Percentiles rank a stretch among this genome's conserved stretches.
Evolutionary conservation across 2,113 vertebrate genomes (phyloP).

Genomic region (Erythrocercus mccallii): DNA sequence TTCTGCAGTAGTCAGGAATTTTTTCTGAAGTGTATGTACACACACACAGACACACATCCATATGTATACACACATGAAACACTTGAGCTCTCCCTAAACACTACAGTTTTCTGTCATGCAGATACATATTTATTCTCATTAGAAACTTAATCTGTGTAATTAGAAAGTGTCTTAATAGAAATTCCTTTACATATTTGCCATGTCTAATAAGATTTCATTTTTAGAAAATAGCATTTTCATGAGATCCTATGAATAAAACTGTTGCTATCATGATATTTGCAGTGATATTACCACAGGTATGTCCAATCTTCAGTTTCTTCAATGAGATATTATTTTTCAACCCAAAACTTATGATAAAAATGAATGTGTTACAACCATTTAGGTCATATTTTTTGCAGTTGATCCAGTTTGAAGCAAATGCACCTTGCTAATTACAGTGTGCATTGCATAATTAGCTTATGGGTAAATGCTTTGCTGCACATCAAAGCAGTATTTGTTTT

Average conservation of each 20-base stretch:
- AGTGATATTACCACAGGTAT: not conserved
- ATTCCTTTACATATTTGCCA: not conserved
- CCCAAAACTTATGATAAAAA: not conserved
- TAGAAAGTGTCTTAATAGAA: not conserved
- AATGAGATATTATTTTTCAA: not conserved
- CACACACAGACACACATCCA: accelerated
- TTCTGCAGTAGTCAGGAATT: not conserved
- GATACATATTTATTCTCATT: not conserved
- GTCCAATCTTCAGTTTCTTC: not conserved
- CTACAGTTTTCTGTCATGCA: not conserved
- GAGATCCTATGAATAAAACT: not conserved
- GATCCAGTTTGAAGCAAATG: not conserved
- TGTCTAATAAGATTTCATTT: not conserved
- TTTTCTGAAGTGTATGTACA: not conserved
- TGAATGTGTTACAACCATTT: not conserved
- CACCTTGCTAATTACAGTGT: not conserved
- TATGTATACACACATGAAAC: not conserved
- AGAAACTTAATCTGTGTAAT: not conserved
- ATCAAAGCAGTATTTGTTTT: not conserved
- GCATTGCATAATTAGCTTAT: not conserved
- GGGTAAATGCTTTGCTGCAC: not conserved
- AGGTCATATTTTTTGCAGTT: not conserved
- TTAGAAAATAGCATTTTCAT: not conserved
- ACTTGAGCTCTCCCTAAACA: not conserved
- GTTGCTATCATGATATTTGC: not conserved